Conservation (phyloP, 2,888 invertebrate genomes). For the Drosophila paucipuncta region DNA sequence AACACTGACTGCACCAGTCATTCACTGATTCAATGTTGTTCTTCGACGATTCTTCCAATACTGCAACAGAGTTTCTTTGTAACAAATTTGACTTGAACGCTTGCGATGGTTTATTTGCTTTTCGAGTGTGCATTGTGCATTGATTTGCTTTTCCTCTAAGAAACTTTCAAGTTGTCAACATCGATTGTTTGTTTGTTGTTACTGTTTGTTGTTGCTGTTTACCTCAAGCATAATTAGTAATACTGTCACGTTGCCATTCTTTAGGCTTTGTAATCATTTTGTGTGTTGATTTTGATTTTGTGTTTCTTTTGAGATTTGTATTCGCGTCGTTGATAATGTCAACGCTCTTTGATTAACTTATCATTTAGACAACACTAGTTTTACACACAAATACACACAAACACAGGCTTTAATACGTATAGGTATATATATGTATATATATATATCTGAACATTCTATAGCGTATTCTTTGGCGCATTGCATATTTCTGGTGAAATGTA, state of each 20-base stretch:
- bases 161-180: conserved; percentile 54
- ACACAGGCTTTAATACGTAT: not conserved
- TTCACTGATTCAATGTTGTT: conserved; percentile 35
- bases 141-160: conserved; percentile 30
- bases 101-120: conserved; percentile 38
- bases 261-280: conserved; percentile 31
- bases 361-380: conserved; percentile 43
- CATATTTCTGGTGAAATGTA: conserved; percentile 70
- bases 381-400: not conserved
- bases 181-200: conserved; percentile 27
- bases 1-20: conserved; percentile 48
- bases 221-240: conserved; percentile 66
- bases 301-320: conserved; percentile 42
- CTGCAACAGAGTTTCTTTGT: conserved; percentile 30
- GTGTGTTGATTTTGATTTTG: conserved; percentile 19
- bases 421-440: not conserved
- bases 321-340: conserved; percentile 38
- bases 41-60: conserved; percentile 5
- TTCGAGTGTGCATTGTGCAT: conserved; percentile 18
- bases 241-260: conserved; percentile 71
- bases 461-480: conserved; percentile 48
- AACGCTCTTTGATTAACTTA: conserved; percentile 57
- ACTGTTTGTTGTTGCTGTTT: conserved; percentile 28
- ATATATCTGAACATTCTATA: conserved; percentile 48
- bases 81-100: conserved; percentile 37